Conservation (phyloP, 2,888 invertebrate genomes). For the Drosophila prostipennis region DNA sequence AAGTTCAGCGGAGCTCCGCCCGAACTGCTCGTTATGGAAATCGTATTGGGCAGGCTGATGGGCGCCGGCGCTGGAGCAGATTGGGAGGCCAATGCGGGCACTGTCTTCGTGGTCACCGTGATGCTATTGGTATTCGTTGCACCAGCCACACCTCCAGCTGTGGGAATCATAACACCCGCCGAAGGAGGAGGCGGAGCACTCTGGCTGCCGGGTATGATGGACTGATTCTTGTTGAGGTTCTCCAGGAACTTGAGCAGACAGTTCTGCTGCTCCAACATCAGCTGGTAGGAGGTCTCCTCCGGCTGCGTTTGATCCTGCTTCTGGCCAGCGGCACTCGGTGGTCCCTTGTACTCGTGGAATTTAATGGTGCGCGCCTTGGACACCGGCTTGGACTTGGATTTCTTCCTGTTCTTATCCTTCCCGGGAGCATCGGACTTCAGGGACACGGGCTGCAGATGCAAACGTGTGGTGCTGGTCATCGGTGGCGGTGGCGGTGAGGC, state of each 20-base stretch:
- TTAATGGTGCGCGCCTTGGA: slow-evolving; percentile 95
- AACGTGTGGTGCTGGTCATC: slow-evolving; percentile 84
- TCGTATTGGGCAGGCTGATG: slow-evolving; percentile 58
- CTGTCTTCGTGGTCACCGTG: slow-evolving; percentile 71
- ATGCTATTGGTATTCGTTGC: slow-evolving; percentile 39
- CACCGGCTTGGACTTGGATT: slow-evolving; percentile 91
- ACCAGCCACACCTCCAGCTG: slow-evolving; percentile 45
- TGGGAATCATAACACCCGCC: slow-evolving; percentile 20
- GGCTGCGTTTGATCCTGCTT: slow-evolving; percentile 85
- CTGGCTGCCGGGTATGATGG: slow-evolving; percentile 87
- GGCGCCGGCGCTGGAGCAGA: slow-evolving; percentile 45
- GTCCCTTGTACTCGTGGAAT: slow-evolving; percentile 98
- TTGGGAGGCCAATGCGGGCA: slow-evolving; percentile 60
- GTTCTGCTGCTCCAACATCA: slow-evolving; percentile 94
- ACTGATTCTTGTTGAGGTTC: slow-evolving; percentile 91
- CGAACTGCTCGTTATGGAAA: slow-evolving; percentile 70
- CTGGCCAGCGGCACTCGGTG: slow-evolving; percentile 92
- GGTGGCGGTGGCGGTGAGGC: slow-evolving; percentile 86
- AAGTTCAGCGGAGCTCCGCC: slow-evolving; percentile 49
- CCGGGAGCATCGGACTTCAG: slow-evolving; percentile 87
- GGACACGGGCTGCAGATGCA: slow-evolving; percentile 82
- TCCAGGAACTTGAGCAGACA: slow-evolving; percentile 96
- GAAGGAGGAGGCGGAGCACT: slow-evolving; percentile 40
- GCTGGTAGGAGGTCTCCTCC: slow-evolving; percentile 93
- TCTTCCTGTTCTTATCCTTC: slow-evolving; percentile 92